phyloP scores from a whole-genome alignment of 1,140 invertebrate genomes.

The Brachionus plicatilis region DNA sequence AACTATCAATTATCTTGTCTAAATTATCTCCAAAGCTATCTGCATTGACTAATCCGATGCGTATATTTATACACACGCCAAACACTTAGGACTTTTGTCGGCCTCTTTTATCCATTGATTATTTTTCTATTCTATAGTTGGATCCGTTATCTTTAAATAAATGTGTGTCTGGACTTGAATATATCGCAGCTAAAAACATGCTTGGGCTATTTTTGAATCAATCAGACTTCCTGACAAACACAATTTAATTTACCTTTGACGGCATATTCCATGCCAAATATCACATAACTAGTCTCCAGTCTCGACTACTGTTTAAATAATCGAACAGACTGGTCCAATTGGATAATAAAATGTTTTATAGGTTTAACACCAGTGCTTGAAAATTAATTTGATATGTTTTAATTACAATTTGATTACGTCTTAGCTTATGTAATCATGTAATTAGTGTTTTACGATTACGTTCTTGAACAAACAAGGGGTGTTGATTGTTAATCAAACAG shows the following conservation, averaged over 20 bases:
- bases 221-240: slow-evolving; percentile 36
- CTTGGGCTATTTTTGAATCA: background rate
- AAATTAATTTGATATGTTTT: slow-evolving; percentile 6
- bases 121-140: background rate
- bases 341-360: background rate
- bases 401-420: background rate
- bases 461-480: background rate
- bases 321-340: background rate
- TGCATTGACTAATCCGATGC: slow-evolving; percentile 9
- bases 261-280: background rate
- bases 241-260: slow-evolving; percentile 23
- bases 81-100: background rate
- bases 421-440: background rate
- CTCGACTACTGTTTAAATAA: background rate
- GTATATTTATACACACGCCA: slow-evolving; percentile 25
- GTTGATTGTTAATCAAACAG: background rate
- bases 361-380: background rate
- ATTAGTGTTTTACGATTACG: background rate
- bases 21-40: slow-evolving; percentile 30
- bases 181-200: slow-evolving; percentile 3
- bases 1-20: slow-evolving; percentile 34
- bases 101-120: background rate
- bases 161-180: slow-evolving; percentile 25
- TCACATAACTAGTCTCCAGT: background rate
- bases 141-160: slow-evolving; percentile 7